phyloP scores from a whole-genome alignment of 1,140 invertebrate genomes.

The Drosophila orosa region DNA sequence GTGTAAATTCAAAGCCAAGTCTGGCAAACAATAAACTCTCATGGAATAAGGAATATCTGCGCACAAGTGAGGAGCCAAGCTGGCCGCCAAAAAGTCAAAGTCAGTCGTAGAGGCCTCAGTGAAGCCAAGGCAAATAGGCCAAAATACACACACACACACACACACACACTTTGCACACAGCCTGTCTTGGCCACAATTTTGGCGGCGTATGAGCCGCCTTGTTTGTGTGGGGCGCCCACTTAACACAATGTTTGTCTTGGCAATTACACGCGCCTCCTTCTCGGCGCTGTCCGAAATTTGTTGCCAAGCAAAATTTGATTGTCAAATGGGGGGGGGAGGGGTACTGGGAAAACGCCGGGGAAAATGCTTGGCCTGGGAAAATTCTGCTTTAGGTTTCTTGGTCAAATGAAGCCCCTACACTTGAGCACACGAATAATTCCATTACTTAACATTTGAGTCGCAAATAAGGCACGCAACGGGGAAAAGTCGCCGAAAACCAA shows the following conservation, averaged over 20 bases:
- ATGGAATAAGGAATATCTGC: not conserved
- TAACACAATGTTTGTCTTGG: constrained; percentile 65
- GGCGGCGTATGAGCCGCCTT: constrained; percentile 23
- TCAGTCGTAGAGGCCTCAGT: constrained; percentile 1
- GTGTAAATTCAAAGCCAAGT: not conserved
- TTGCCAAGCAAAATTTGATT: constrained; percentile 67
- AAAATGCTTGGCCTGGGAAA: not conserved
- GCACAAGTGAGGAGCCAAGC: not conserved
- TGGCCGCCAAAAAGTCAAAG: constrained; percentile 29
- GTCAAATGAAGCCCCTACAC: constrained; percentile 25
- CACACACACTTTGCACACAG: not conserved
- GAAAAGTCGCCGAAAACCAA: constrained; percentile 28
- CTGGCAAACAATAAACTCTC: not conserved
- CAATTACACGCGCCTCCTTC: constrained; percentile 49
- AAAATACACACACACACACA: constrained; percentile 6
- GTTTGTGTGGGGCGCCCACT: constrained; percentile 52
- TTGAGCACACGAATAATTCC: constrained; percentile 69
- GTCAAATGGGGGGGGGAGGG: constrained; percentile 21
- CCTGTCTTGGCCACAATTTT: constrained; percentile 24
- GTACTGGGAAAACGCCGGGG: not conserved
- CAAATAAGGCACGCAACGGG: constrained; percentile 48
- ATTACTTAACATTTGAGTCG: constrained; percentile 76
- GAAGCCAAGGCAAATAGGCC: constrained; percentile 30
- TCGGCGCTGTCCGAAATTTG: constrained; percentile 54
- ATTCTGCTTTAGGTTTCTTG: not conserved